A percentile compares a stretch with the other conserved stretches of the same genome.
These are phyloP conservation scores for Rhagium mordax DNA, from an alignment of 2,888 invertebrate species.

Conservation along the genomic window DNA sequence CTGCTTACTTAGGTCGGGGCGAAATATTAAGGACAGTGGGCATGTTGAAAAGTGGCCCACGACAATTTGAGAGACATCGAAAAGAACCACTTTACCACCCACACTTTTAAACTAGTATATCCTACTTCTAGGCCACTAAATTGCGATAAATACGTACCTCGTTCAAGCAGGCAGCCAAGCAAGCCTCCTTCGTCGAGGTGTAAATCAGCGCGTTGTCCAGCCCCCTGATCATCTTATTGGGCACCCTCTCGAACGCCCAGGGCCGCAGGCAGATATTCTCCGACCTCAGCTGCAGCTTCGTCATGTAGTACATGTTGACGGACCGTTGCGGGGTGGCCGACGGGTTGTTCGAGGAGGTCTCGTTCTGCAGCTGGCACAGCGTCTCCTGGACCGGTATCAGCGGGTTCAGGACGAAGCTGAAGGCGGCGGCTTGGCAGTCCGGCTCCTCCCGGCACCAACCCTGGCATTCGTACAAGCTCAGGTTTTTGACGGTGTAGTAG, in stretches of 20 bases:
- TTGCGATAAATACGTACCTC: slow-evolving; percentile 76
- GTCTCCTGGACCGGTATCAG: slow-evolving; percentile 85
- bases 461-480: slow-evolving; percentile 94
- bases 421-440: slow-evolving; percentile 93
- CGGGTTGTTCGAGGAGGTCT: slow-evolving; percentile 92
- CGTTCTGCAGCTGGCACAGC: slow-evolving; percentile 81
- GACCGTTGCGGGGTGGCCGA: slow-evolving; percentile 87
- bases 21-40: too few species aligned
- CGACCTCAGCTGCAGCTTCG: slow-evolving; percentile 90
- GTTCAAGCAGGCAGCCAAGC: slow-evolving; percentile 92
- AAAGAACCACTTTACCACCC: too few species aligned
- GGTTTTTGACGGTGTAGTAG: slow-evolving; percentile 93
- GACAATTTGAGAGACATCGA: too few species aligned
- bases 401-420: slow-evolving; percentile 94
- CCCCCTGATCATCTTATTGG: slow-evolving; percentile 92
- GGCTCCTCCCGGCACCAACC: slow-evolving; percentile 95
- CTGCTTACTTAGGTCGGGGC: too few species aligned
- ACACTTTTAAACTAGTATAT: too few species aligned
- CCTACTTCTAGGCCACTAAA: too few species aligned
- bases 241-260: slow-evolving; percentile 94
- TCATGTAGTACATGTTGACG: slow-evolving; percentile 96
- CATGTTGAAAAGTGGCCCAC: too few species aligned
- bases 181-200: slow-evolving; percentile 95
- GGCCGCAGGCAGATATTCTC: slow-evolving; percentile 93
- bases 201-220: slow-evolving; percentile 94